Conservation (phyloP, 2,888 invertebrate species). For the Heliconius charithonia region DNA sequence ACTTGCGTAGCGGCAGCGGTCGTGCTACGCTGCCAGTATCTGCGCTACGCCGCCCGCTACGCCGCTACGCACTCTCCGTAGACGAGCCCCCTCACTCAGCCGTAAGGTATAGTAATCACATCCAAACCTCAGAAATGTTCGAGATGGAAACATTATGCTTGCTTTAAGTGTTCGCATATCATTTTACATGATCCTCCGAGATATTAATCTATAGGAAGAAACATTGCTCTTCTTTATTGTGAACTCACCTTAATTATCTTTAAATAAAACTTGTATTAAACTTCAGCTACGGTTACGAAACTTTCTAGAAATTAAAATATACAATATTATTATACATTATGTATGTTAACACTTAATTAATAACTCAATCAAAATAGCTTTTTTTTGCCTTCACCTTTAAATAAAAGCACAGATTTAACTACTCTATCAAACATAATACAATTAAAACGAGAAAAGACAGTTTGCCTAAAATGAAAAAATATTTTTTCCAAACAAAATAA, state of each 20-base stretch:
- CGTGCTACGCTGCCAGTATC: conserved; percentile 69
- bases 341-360: too few species aligned
- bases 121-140: background rate
- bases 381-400: too few species aligned
- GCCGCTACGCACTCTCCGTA: conserved; percentile 92
- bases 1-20: conserved; percentile 74
- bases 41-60: conserved; percentile 81
- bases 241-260: background rate
- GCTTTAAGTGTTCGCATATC: conserved; percentile 17
- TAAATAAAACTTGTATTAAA: too few species aligned
- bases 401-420: too few species aligned
- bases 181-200: background rate
- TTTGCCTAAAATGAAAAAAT: too few species aligned
- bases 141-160: conserved; percentile 9
- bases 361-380: too few species aligned
- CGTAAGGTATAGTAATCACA: conserved; percentile 64
- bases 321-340: too few species aligned
- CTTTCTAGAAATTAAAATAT: too few species aligned
- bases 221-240: background rate
- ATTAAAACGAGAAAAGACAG: too few species aligned
- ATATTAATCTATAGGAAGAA: background rate
- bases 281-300: too few species aligned
- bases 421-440: too few species aligned
- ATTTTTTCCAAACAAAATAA: too few species aligned
- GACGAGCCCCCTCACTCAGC: conserved; percentile 87